Evolutionary conservation across 2,888 invertebrate species (phyloP).

Genomic region (Rotaria macrura): DNA sequence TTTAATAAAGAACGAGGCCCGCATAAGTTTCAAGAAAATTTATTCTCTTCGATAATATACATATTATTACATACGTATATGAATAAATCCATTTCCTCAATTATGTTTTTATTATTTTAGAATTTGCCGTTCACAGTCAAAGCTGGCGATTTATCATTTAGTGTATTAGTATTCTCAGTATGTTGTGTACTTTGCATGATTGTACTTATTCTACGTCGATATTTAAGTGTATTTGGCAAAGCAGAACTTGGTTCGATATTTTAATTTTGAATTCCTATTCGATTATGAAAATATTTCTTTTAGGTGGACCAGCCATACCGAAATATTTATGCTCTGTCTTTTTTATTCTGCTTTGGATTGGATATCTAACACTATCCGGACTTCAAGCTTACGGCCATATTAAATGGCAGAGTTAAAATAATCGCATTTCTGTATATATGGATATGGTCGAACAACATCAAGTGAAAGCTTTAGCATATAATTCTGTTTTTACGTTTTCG

Average conservation of each 20-base stretch:
- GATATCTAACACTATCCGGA: slow-evolving; percentile 36
- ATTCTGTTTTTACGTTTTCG: background rate
- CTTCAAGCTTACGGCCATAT: slow-evolving; percentile 37
- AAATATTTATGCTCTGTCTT: slow-evolving; percentile 34
- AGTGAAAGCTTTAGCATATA: background rate
- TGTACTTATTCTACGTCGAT: slow-evolving; percentile 52
- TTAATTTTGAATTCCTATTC: too few relatives aligned
- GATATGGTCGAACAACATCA: background rate
- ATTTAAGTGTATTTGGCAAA: slow-evolving; percentile 51
- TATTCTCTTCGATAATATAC: too few relatives aligned
- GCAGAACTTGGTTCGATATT: slow-evolving; percentile 50
- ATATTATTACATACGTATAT: too few relatives aligned
- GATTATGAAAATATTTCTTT: background rate
- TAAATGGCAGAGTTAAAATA: background rate
- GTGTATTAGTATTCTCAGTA: slow-evolving; percentile 55
- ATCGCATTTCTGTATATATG: background rate
- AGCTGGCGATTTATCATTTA: slow-evolving; percentile 47
- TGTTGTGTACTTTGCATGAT: slow-evolving; percentile 52
- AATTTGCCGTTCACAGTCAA: slow-evolving; percentile 42
- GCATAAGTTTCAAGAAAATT: background rate
- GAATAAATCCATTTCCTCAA: background rate
- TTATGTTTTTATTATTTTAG: slow-evolving; percentile 33
- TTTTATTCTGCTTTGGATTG: slow-evolving; percentile 36
- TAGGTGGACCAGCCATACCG: slow-evolving; percentile 34
- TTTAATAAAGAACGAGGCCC: background rate